Conservation (phyloP, 2,113 vertebrate genomes). For the Aspidoscelis tigris region DNA sequence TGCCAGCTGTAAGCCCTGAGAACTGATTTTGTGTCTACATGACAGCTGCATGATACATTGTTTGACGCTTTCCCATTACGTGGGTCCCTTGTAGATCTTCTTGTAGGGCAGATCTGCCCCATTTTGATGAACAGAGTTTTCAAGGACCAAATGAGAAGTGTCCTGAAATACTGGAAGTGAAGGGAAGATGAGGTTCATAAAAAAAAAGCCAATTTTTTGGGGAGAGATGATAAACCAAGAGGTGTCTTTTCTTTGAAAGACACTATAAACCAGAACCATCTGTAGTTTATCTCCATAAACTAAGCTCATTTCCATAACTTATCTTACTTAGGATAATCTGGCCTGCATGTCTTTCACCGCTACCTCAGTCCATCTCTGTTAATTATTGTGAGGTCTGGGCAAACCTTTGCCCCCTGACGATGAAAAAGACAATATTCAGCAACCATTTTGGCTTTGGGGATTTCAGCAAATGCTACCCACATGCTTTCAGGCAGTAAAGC, state of each 20-base stretch:
- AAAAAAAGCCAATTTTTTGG: too few relatives aligned
- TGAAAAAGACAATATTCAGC: not conserved
- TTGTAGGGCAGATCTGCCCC: conserved; percentile 49
- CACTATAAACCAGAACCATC: not conserved
- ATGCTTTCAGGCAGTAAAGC: not conserved
- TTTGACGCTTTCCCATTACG: too few relatives aligned
- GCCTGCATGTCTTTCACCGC: not conserved
- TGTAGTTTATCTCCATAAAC: not conserved
- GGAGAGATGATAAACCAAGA: too few relatives aligned
- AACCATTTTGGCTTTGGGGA: not conserved
- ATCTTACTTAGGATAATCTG: not conserved
- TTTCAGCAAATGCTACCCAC: not conserved
- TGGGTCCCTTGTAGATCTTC: conserved; percentile 51
- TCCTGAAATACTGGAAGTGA: conserved; percentile 49
- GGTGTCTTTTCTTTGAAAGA: not conserved
- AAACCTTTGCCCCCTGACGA: not conserved
- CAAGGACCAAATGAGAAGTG: not conserved
- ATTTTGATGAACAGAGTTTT: conserved; percentile 49
- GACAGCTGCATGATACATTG: conserved; percentile 7
- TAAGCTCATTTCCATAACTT: not conserved
- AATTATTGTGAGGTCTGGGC: too few relatives aligned
- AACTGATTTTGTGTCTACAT: conserved; percentile 65
- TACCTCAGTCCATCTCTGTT: too few relatives aligned
- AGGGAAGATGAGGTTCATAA: not conserved
- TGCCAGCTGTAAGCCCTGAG: conserved; percentile 50